Percentiles rank a stretch among this genome's conserved stretches.
These are phyloP conservation scores for Drosophila watanabei DNA, from an alignment of 1,140 invertebrate species.

Conservation along the genomic window DNA sequence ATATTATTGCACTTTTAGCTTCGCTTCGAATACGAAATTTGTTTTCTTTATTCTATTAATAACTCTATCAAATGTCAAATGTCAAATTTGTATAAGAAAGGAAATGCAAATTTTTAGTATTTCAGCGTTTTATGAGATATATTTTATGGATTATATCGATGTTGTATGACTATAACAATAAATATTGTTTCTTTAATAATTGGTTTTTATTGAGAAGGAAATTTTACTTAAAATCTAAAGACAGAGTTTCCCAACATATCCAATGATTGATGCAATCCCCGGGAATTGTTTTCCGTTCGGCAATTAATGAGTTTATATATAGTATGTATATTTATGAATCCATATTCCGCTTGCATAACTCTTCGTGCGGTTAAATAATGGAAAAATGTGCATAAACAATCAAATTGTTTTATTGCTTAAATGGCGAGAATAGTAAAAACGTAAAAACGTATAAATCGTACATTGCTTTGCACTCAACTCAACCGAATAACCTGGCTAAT, in stretches of 20 bases:
- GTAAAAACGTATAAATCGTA: slow-evolving; percentile 37
- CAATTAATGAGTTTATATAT: slow-evolving; percentile 28
- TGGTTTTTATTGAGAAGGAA: neutral
- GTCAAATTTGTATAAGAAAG: slow-evolving; percentile 54
- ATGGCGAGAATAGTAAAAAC: slow-evolving; percentile 56
- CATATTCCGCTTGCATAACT: slow-evolving; percentile 51
- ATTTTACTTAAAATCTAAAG: neutral
- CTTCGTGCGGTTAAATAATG: slow-evolving; percentile 34
- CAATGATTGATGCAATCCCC: neutral
- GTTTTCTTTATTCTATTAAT: slow-evolving; percentile 42
- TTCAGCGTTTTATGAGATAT: slow-evolving; percentile 21
- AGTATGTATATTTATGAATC: slow-evolving; percentile 3
- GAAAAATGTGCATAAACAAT: slow-evolving; percentile 57
- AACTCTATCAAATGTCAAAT: slow-evolving; percentile 42
- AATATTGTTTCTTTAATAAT: neutral
- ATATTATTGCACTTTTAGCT: slow-evolving; percentile 49
- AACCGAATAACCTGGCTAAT: slow-evolving; percentile 65
- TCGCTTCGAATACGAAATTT: slow-evolving; percentile 34
- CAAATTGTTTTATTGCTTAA: slow-evolving; percentile 62
- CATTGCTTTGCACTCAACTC: slow-evolving; percentile 75
- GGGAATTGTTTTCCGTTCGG: slow-evolving; percentile 19
- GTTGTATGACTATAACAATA: slow-evolving; percentile 1
- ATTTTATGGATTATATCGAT: slow-evolving; percentile 31
- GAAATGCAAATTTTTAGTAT: slow-evolving; percentile 41
- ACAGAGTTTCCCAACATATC: neutral